Evolutionary conservation across 1,140 invertebrate species (phyloP), one percentile per base, ranked within the genome.

Genomic region (Whitmania pigra): DNA sequence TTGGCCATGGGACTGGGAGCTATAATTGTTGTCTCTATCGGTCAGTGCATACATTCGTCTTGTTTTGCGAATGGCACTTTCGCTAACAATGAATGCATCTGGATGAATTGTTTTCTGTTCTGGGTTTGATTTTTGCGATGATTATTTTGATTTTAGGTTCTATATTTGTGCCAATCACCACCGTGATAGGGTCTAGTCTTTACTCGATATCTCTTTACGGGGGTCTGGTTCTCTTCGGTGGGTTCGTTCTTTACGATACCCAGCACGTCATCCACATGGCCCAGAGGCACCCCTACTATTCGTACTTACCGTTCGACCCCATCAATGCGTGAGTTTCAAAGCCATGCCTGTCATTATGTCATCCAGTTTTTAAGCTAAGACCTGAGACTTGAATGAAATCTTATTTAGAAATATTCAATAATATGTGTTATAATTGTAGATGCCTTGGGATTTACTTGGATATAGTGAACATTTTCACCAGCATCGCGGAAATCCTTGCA

Each of bases 1-100:
- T 84, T 98, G 29, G 92, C 91, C 4, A 93, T 97, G 85, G 95
- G 95, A n/a, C 83, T 99, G 1, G 95, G 94, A 66, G 88, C 94
- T 18, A 93, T 98, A 0, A 93, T 98, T 80, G 92, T 89, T 29
- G 90, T 93, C 22, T 92, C 90, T 0, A 79, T 98, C 66, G 94
- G 91, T 81, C 78, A 81, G 79, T 78, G n/a, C 9, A 31, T 53
- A 9, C 20, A 15, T 11, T 7, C 22, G 9, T 20, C 54, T n/a
- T 9, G 5, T 5, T 5, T 57, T 3, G 5, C 9, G 2, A 57
- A 57, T n/a, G 2, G 54, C 54, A 20, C 2, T 9, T n/a, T n/a
- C n/a, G n/a, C n/a, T n/a, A n/a, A n/a, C n/a, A n/a, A n/a, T n/a
- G n/a, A n/a, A n/a, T n/a, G n/a, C n/a, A n/a, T n/a, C n/a, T n/a